Evolutionary conservation across 2,888 invertebrate species (phyloP), one percentile per base, ranked within the genome.

Genomic region (Rhaphigaster nebulosa): DNA sequence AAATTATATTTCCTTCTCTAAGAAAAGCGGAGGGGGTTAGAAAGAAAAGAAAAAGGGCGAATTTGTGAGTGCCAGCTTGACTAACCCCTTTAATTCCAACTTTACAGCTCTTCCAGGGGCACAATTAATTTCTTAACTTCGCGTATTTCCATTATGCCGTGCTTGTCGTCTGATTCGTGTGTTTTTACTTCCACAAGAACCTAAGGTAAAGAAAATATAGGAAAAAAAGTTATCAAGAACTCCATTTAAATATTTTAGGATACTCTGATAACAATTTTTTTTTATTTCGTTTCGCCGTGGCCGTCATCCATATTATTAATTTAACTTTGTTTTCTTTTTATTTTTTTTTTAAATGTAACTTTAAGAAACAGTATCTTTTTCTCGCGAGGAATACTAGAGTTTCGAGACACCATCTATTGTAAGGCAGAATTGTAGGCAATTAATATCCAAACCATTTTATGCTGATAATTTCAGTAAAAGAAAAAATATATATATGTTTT

Each of bases 1-100:
- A 84, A 84, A 84, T 84, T 84, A 84, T 84, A 84, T 84, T 84
- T 84, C 45, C 84, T 41, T n/a, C 45, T 45, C 84, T 26, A 84
- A 84, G 45, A 84, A 84, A 50, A 45, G 4, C 15, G 26, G 38
- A 45, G 45, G 50, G 84, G n/a, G 41, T 23, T 3, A 41, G 84
- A 45, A 41, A 45, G n/a, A 41, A 41, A 41, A 45, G 23, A n/a
- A 84, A 84, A 45, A 84, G 45, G 26, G 45, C 3, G 84, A 41
- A 45, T 45, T 41, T 50, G 45, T n/a, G 45, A 41, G 84, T 13
- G n/a, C 8, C n/a, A 45, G 45, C 45, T 45, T 45, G 45, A 50
- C 45, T 50, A 45, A 84, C 45, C 13, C 84, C 13, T n/a, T 84
- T 45, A 84, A 41, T n/a, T 84, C n/a, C 45, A 84, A 84, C 84